A percentile compares a stretch with the other conserved stretches of the same genome.
phyloP scores from a whole-genome alignment of 2,888 invertebrate genomes.

The Yponomeuta cagnagella region DNA sequence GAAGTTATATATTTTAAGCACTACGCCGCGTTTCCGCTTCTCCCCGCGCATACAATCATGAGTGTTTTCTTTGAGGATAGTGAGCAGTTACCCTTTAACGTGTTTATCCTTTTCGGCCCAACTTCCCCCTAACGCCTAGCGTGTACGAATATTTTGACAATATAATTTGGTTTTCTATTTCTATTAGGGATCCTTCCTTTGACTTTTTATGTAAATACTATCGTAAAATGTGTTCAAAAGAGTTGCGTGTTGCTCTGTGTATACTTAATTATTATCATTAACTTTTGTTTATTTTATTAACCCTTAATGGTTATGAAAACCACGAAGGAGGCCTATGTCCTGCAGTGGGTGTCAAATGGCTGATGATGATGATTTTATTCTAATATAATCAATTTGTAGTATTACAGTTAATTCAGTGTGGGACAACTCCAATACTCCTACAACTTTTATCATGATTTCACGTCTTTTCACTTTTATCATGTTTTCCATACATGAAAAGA shows the following conservation, averaged over 20 bases:
- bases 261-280: neutral
- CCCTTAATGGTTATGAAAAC: no score
- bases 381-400: no score
- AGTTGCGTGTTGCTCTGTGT: neutral
- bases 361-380: no score
- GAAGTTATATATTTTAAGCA: neutral
- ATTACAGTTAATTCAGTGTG: no score
- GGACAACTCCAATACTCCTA: no score
- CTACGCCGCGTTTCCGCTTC: conserved; percentile 28
- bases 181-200: neutral
- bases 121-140: conserved; percentile 18
- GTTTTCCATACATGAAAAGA: no score
- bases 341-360: no score
- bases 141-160: conserved; percentile 34
- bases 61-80: conserved; percentile 74
- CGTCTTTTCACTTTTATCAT: no score
- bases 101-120: conserved; percentile 32
- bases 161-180: conserved; percentile 43
- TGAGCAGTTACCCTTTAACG: conserved; percentile 65
- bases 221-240: neutral
- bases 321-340: no score
- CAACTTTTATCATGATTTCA: no score
- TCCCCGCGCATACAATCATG: conserved; percentile 48
- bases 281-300: neutral
- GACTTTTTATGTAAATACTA: neutral